Percentiles rank a stretch among this genome's conserved stretches.
Evolutionary conservation across 2,113 vertebrate genomes (phyloP).

Genomic region (Nothoprocta pentlandii): DNA sequence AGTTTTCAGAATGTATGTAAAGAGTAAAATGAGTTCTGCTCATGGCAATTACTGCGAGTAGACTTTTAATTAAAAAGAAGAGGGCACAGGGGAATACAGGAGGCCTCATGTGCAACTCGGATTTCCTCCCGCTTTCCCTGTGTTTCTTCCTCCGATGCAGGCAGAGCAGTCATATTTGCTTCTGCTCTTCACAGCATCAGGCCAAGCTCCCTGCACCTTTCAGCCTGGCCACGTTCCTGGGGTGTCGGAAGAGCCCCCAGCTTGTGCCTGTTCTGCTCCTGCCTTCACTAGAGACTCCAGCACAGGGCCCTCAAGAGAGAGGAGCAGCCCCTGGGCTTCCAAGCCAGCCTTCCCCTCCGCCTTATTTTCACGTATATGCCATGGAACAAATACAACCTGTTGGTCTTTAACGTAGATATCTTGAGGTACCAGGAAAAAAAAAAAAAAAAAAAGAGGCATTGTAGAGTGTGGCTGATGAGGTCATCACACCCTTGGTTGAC

Average conservation of each 20-base stretch:
- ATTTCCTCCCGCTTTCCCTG: neutral
- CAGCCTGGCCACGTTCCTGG: neutral
- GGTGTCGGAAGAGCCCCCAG: accelerated
- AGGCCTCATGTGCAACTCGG: neutral
- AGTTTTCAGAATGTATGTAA: accelerated
- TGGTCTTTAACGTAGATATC: neutral
- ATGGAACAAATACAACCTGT: neutral
- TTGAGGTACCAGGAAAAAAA: neutral
- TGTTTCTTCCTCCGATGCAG: neutral
- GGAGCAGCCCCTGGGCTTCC: neutral
- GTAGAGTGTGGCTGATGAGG: neutral
- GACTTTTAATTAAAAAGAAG: neutral
- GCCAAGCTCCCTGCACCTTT: accelerated
- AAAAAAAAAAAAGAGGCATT: neutral
- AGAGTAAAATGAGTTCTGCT: neutral
- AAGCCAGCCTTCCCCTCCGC: neutral
- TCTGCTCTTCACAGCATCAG: accelerated
- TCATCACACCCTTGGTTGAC: neutral
- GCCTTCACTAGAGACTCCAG: neutral
- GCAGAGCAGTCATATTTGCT: neutral
- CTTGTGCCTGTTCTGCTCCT: neutral
- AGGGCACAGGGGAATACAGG: accelerated
- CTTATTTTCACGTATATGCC: neutral
- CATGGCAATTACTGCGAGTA: neutral
- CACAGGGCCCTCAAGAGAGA: neutral